A percentile compares a stretch with the other conserved stretches of the same genome.
Conservation (phyloP, 1,140 invertebrate species). For the Planococcus citri region DNA sequence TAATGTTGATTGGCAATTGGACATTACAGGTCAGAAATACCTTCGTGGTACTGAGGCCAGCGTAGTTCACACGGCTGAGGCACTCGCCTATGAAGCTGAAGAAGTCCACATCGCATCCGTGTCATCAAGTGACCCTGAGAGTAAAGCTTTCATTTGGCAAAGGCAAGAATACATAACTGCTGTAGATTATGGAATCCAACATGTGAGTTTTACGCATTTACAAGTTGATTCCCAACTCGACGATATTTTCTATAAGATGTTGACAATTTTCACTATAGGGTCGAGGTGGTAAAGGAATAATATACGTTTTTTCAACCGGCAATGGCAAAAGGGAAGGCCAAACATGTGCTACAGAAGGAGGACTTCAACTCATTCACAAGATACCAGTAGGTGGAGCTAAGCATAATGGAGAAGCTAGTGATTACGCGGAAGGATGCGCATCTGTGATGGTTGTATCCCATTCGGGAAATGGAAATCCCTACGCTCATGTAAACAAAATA, state of each 20-base stretch:
- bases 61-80: too few species aligned
- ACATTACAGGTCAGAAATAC: too few species aligned
- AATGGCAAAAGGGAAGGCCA: conserved; percentile 75
- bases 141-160: too few species aligned
- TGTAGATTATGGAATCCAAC: background rate
- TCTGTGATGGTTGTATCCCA: conserved; percentile 80
- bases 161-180: background rate
- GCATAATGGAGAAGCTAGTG: conserved; percentile 66
- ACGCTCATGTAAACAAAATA: conserved; percentile 67
- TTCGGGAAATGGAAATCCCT: conserved; percentile 74
- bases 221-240: too few species aligned
- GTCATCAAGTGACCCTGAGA: too few species aligned
- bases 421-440: conserved; percentile 81
- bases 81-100: too few species aligned
- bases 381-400: conserved; percentile 75
- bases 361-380: conserved; percentile 72
- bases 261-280: too few species aligned
- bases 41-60: too few species aligned
- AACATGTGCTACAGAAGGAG: conserved; percentile 86
- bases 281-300: conserved; percentile 63
- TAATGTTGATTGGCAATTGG: too few species aligned
- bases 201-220: too few species aligned
- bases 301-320: conserved; percentile 86
- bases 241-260: too few species aligned
- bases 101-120: too few species aligned